These are phyloP conservation scores for Ochlodes sylvanus DNA, from an alignment of 2,888 invertebrate genomes.

Conservation along the genomic window DNA sequence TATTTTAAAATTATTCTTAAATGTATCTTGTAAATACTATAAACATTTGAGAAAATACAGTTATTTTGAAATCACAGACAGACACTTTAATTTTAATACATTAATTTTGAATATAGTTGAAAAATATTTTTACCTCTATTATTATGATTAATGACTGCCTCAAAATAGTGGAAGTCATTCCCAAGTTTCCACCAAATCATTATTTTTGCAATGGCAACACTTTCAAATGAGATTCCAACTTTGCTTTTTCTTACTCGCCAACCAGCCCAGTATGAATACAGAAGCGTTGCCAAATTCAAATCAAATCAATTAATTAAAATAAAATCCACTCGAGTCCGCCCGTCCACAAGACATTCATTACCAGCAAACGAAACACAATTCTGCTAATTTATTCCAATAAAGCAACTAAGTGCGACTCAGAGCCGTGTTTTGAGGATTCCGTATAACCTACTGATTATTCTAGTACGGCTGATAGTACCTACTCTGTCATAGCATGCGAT, in stretches of 20 bases:
- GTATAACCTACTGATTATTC: not conserved
- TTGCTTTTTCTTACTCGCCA: conserved; percentile 36
- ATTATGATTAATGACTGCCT: not conserved
- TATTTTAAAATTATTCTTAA: too few species aligned
- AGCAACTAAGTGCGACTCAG: not conserved
- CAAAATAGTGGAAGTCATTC: not conserved
- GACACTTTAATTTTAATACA: too few species aligned
- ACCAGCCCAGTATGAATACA: conserved; percentile 37
- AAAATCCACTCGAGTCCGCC: conserved; percentile 56
- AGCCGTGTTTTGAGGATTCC: not conserved
- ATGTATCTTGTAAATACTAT: too few species aligned
- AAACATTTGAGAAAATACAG: too few species aligned
- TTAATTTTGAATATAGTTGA: not conserved
- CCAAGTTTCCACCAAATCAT: conserved; percentile 26
- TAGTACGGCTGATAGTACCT: too few species aligned
- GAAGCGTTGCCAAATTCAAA: conserved; percentile 44
- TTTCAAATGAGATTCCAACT: conserved; percentile 37
- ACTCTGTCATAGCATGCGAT: too few species aligned
- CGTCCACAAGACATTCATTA: conserved; percentile 76
- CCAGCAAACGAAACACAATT: conserved; percentile 67
- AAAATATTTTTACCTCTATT: not conserved
- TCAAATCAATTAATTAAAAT: conserved; percentile 66
- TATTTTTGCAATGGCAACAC: conserved; percentile 24
- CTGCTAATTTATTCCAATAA: conserved; percentile 78
- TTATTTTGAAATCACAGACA: too few species aligned